These are phyloP conservation scores for Pangasianodon gigas DNA, from an alignment of 2,113 vertebrate genomes.

Conservation along the genomic window DNA sequence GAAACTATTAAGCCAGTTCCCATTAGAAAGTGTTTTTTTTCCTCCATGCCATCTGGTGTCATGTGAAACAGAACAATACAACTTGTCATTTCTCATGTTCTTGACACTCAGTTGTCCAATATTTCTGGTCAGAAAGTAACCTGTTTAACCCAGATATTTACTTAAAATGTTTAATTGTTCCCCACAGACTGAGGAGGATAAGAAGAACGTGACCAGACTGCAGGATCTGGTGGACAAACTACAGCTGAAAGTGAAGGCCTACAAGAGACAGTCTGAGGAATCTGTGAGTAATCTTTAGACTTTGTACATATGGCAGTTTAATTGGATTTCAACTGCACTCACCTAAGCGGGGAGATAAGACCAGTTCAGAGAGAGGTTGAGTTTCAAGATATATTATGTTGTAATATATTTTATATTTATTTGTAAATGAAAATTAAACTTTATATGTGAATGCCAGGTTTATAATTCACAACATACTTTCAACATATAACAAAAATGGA, in stretches of 20 bases:
- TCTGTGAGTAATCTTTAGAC: conserved; percentile 66
- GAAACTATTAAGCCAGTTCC: background rate
- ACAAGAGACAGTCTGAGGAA: conserved; percentile 77
- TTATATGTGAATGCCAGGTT: background rate
- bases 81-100: background rate
- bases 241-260: conserved; percentile 78
- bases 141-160: background rate
- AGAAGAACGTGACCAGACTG: conserved; percentile 74
- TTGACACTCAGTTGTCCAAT: background rate
- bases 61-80: background rate
- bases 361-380: background rate
- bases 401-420: background rate
- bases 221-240: conserved; percentile 82
- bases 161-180: background rate
- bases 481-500: background rate
- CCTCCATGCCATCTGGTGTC: background rate
- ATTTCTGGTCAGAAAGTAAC: background rate
- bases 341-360: background rate
- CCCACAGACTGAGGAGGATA: conserved; percentile 77
- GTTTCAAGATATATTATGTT: background rate
- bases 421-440: background rate
- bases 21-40: background rate
- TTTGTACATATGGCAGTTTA: background rate
- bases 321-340: background rate
- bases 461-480: background rate